Percentiles rank a stretch among this genome's conserved stretches.
phyloP scores from a whole-genome alignment of 2,888 invertebrate species.

The Boloria euphrosyne region DNA sequence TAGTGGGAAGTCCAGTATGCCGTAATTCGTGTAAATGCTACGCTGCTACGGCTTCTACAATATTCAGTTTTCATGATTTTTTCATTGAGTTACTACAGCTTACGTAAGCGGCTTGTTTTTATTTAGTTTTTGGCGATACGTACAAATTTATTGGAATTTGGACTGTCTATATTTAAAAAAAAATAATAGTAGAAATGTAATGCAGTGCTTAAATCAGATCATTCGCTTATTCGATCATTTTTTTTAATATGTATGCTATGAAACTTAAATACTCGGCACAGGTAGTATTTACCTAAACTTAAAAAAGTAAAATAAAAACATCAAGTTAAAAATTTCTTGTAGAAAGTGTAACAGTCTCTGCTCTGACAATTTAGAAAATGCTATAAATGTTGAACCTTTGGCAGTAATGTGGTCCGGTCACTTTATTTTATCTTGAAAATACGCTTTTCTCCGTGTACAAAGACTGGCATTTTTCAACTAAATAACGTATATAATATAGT shows the following conservation, averaged over 20 bases:
- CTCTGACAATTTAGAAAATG: too few relatives aligned
- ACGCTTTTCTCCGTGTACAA: background rate
- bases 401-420: background rate
- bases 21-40: constrained; percentile 11
- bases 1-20: background rate
- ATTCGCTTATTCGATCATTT: too few relatives aligned
- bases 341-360: too few relatives aligned
- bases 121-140: constrained; percentile 1
- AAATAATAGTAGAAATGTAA: background rate
- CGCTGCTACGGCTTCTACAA: constrained; percentile 32
- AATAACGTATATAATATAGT: background rate
- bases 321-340: background rate
- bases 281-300: too few relatives aligned
- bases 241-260: too few relatives aligned
- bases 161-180: background rate
- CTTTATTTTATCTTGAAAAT: constrained; percentile 5
- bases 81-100: constrained; percentile 35
- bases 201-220: too few relatives aligned
- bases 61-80: constrained; percentile 43
- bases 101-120: constrained; percentile 1
- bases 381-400: too few relatives aligned
- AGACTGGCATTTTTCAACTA: background rate
- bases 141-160: too few relatives aligned
- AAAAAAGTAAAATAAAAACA: too few relatives aligned
- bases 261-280: too few relatives aligned